phyloP scores from a whole-genome alignment of 2,888 invertebrate genomes.

The Liodrosophila aerea region DNA sequence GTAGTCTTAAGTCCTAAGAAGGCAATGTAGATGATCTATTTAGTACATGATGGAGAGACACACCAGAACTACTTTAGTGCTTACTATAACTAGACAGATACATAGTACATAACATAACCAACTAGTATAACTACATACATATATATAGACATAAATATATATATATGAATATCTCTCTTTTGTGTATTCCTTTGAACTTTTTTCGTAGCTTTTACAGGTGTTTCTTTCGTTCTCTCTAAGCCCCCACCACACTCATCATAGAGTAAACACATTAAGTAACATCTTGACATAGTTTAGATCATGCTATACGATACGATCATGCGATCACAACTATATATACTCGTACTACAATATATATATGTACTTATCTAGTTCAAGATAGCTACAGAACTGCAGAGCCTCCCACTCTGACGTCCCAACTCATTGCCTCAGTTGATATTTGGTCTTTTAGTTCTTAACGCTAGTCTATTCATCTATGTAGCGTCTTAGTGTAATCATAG shows the following conservation, averaged over 20 bases:
- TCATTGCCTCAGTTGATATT: background rate
- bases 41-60: background rate
- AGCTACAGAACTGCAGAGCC: no score
- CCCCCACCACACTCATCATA: conserved; percentile 32
- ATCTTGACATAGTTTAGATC: background rate
- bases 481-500: conserved; percentile 17
- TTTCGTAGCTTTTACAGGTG: conserved; percentile 80
- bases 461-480: conserved; percentile 18
- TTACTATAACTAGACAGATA: background rate
- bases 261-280: conserved; percentile 3
- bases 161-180: conserved; percentile 37
- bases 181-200: conserved; percentile 47
- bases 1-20: conserved; percentile 4
- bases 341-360: conserved; percentile 8
- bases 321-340: conserved; percentile 10
- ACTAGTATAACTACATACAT: conserved; percentile 1
- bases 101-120: no score
- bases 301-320: conserved; percentile 1
- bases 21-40: background rate
- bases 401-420: no score
- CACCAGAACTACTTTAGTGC: background rate
- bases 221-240: conserved; percentile 51
- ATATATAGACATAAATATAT: conserved; percentile 13
- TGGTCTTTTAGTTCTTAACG: conserved; percentile 7
- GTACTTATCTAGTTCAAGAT: background rate